Evolutionary conservation across 2,888 invertebrate genomes (phyloP).

Genomic region (Macrophya alboannulata): DNA sequence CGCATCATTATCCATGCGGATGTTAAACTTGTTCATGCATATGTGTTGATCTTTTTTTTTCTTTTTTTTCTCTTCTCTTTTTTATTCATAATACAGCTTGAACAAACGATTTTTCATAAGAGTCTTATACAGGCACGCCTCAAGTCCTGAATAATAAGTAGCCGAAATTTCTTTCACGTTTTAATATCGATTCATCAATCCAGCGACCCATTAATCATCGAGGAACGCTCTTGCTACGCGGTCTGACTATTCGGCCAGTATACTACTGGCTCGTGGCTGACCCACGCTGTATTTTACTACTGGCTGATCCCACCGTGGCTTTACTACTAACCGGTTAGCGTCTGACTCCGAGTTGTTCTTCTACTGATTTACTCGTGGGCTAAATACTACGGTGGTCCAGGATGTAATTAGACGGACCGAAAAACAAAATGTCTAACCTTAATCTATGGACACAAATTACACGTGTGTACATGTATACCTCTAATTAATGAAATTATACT

Average conservation of each 20-base stretch:
- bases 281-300: slow-evolving; percentile 35
- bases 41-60: not conserved
- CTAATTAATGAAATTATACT: not conserved
- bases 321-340: slow-evolving; percentile 1
- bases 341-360: slow-evolving; percentile 1
- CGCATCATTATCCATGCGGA: not conserved
- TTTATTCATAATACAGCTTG: not conserved
- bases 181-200: slow-evolving; percentile 26
- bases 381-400: not conserved
- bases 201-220: not conserved
- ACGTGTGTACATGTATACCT: no score
- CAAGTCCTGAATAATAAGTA: slow-evolving; percentile 1
- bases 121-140: not conserved
- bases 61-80: not conserved
- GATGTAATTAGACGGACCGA: not conserved
- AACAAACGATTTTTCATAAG: slow-evolving; percentile 10
- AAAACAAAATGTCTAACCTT: not conserved
- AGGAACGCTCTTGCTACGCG: slow-evolving; percentile 7
- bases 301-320: slow-evolving; percentile 24
- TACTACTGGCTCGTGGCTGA: slow-evolving; percentile 40
- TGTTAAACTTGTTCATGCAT: slow-evolving; percentile 9
- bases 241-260: not conserved
- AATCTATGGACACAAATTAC: not conserved
- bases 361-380: not conserved
- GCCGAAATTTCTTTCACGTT: not conserved